phyloP scores from a whole-genome alignment of 2,797 vertebrate genomes.

The Psittacula derbiana region DNA sequence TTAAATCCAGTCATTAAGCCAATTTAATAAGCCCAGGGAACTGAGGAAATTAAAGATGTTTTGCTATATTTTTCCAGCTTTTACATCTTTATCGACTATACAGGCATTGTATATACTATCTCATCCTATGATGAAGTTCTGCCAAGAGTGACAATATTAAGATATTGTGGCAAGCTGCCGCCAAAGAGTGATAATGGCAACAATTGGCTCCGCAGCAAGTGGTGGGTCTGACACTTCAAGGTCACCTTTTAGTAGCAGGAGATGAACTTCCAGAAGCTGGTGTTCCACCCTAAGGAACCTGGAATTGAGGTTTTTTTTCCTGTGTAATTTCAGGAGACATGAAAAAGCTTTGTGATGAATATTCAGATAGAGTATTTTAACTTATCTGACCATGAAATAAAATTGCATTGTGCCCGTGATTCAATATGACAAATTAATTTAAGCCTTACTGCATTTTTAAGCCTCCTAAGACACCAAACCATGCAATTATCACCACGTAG shows the following conservation, averaged over 20 bases:
- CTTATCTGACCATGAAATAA: background rate
- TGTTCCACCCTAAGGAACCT: background rate
- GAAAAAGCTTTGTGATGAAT: background rate
- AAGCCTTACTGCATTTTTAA: background rate
- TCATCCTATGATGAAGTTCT: background rate
- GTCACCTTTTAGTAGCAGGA: slow-evolving; percentile 53
- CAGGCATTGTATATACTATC: background rate
- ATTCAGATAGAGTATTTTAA: background rate
- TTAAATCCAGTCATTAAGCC: slow-evolving; percentile 40
- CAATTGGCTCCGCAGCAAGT: background rate
- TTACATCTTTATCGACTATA: slow-evolving; percentile 28
- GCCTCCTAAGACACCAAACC: background rate
- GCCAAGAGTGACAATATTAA: background rate
- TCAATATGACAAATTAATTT: slow-evolving; percentile 18
- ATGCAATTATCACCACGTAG: background rate
- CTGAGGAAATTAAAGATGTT: slow-evolving; percentile 69
- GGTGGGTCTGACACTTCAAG: slow-evolving; percentile 25
- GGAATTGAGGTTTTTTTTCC: background rate
- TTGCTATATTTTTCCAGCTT: slow-evolving; percentile 58
- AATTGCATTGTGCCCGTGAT: background rate
- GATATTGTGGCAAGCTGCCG: background rate
- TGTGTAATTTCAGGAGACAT: background rate
- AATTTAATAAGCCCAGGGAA: slow-evolving; percentile 69
- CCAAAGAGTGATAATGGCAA: background rate
- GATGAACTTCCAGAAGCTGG: background rate